Conservation (phyloP, 2,888 invertebrate genomes). For the Drosophila flavopinicola region DNA sequence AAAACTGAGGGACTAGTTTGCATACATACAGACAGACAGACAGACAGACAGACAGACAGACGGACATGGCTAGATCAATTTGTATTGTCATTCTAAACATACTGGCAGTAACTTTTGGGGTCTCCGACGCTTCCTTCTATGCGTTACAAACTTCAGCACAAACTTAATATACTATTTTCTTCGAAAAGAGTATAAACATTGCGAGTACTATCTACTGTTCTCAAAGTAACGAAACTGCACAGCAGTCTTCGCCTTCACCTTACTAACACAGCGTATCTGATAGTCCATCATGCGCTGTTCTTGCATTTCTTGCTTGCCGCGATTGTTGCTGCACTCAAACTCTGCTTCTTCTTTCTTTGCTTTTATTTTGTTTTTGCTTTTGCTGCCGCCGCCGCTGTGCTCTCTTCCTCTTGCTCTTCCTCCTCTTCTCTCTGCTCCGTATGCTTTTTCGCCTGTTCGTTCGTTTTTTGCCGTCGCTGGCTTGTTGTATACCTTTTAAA, state of each 20-base stretch:
- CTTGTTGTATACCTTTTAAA: constrained; percentile 79
- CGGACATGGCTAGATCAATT: no score
- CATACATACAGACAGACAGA: no score
- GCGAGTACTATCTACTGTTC: no score
- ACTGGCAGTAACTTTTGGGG: no score
- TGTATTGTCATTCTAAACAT: no score
- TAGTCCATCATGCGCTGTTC: constrained; percentile 11
- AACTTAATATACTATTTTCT: no score
- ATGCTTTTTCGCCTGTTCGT: constrained; percentile 15
- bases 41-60: no score
- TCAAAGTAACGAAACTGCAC: no score
- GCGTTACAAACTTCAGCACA: no score
- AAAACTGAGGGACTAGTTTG: no score
- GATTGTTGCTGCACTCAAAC: constrained; percentile 29
- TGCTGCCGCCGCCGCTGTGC: constrained; percentile 11
- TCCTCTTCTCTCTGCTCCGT: constrained; percentile 7
- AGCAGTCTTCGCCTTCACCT: neutral
- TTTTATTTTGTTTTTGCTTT: neutral
- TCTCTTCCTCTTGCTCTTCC: neutral
- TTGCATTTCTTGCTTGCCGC: constrained; percentile 15
- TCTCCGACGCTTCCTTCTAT: no score
- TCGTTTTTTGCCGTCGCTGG: constrained; percentile 26
- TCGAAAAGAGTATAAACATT: no score
- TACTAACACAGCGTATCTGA: neutral
- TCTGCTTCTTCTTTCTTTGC: constrained; percentile 17